These are phyloP conservation scores for Hesperia comma DNA, from an alignment of 2,888 invertebrate genomes.

Conservation along the genomic window DNA sequence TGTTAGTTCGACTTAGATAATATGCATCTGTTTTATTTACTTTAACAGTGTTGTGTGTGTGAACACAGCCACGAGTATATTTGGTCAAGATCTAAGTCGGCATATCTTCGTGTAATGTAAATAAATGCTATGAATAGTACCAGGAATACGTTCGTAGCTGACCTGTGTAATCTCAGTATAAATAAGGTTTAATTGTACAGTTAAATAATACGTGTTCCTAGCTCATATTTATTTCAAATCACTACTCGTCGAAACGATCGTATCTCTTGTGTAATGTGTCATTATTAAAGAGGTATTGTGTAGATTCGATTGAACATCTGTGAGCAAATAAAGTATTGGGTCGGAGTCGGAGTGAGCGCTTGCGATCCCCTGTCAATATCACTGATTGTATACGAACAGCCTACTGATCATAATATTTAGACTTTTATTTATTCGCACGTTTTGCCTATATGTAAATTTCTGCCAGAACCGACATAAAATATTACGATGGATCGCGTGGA, in stretches of 20 bases:
- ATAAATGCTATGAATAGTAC: conserved; percentile 50
- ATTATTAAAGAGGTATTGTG: conserved; percentile 38
- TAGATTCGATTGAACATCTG: conserved; percentile 40
- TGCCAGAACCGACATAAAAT: not conserved
- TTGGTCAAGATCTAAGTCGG: conserved; percentile 54
- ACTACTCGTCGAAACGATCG: conserved; percentile 2
- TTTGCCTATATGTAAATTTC: conserved; percentile 18
- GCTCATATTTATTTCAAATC: conserved; percentile 7
- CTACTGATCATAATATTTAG: conserved; percentile 53
- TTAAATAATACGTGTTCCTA: conserved; percentile 36
- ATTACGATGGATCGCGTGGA: not conserved
- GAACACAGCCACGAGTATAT: conserved; percentile 45
- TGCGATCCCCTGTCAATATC: conserved; percentile 64
- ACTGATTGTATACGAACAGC: conserved; percentile 62
- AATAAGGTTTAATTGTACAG: conserved; percentile 40
- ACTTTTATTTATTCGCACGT: conserved; percentile 55
- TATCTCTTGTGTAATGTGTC: conserved; percentile 20
- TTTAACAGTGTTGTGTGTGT: conserved; percentile 49
- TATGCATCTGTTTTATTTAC: conserved; percentile 51
- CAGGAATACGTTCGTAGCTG: conserved; percentile 28
- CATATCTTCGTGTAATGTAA: conserved; percentile 52
- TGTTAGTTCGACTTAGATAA: not conserved
- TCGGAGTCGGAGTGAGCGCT: conserved; percentile 41
- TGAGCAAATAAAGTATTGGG: conserved; percentile 53
- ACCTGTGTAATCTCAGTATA: conserved; percentile 46